phyloP scores from a whole-genome alignment of 92 coral and sea anemone genomes.

The Plumapathes pennacea region DNA sequence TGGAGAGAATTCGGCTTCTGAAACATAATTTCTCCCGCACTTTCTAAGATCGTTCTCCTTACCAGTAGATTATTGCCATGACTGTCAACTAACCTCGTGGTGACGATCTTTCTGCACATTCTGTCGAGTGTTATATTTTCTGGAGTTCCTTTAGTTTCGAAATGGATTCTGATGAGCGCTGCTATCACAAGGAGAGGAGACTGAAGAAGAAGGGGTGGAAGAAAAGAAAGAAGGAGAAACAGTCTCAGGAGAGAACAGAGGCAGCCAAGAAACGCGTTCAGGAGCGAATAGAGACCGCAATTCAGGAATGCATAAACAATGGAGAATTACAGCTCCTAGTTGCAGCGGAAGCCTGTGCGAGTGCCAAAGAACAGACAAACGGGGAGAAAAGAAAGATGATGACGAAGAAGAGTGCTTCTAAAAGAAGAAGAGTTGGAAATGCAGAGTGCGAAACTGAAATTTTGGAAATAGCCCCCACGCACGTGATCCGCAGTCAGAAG shows the following conservation, averaged over 20 bases:
- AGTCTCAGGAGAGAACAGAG: conserved; percentile 4
- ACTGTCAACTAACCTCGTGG: too few relatives aligned
- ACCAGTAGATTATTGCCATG: too few relatives aligned
- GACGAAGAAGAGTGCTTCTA: not conserved
- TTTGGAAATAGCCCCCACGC: conserved; percentile 9
- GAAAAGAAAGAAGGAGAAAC: conserved; percentile 15
- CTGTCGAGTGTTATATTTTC: too few relatives aligned
- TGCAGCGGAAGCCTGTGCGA: conserved; percentile 2
- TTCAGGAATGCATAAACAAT: conserved; percentile 4
- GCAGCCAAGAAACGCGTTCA: not conserved
- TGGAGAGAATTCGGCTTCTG: too few relatives aligned
- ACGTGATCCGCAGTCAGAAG: conserved; percentile 21
- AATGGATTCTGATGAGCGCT: too few relatives aligned
- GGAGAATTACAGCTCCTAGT: conserved; percentile 5
- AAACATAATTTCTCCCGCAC: too few relatives aligned
- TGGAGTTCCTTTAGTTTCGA: too few relatives aligned
- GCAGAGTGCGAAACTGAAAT: conserved; percentile 2
- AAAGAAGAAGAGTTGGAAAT: conserved; percentile 1
- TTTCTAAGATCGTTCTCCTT: too few relatives aligned
- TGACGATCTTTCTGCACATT: too few relatives aligned
- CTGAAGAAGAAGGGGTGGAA: conserved; percentile 5
- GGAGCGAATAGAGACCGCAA: conserved; percentile 2
- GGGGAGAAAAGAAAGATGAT: not conserved
- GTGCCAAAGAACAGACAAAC: not conserved
- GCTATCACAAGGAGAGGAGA: too few relatives aligned